Conservation (phyloP, 2,888 invertebrate species). For the Germaria angustata region DNA sequence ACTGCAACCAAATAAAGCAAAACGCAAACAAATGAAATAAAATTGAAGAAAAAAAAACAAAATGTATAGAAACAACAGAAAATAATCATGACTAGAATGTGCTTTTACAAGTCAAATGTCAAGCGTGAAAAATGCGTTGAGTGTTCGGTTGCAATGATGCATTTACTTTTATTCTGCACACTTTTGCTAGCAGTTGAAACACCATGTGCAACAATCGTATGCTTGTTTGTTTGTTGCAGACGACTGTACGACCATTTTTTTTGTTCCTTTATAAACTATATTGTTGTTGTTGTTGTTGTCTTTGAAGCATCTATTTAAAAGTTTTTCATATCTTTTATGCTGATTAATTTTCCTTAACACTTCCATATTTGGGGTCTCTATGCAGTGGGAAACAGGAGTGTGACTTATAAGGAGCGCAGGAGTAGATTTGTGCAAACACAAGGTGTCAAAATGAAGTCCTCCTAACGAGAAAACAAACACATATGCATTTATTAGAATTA, state of each 20-base stretch:
- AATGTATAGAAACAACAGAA: neutral
- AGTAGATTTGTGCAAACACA: too few relatives aligned
- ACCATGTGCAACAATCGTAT: constrained; percentile 1
- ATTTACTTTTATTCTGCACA: constrained; percentile 57
- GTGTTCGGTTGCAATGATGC: constrained; percentile 68
- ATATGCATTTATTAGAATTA: too few relatives aligned
- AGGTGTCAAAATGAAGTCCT: too few relatives aligned
- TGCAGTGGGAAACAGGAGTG: constrained; percentile 5
- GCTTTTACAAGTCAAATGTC: constrained; percentile 78
- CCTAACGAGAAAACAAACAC: too few relatives aligned
- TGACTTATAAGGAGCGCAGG: neutral
- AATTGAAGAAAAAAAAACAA: constrained; percentile 11
- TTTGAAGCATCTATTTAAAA: constrained; percentile 52
- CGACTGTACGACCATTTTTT: constrained; percentile 17
- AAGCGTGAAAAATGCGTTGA: constrained; percentile 79
- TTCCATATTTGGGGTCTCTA: constrained; percentile 52
- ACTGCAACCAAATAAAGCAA: constrained; percentile 36
- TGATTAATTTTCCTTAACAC: constrained; percentile 45
- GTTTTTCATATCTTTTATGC: constrained; percentile 55
- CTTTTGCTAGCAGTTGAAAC: constrained; percentile 16
- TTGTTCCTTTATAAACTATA: neutral
- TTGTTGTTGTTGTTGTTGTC: constrained; percentile 16
- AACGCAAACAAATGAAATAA: constrained; percentile 11
- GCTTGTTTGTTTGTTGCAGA: constrained; percentile 14
- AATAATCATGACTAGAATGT: constrained; percentile 71